Evolutionary conservation across 2,888 invertebrate species (phyloP), one percentile per base, ranked within the genome.

Genomic region (Gymnocheta viridis): DNA sequence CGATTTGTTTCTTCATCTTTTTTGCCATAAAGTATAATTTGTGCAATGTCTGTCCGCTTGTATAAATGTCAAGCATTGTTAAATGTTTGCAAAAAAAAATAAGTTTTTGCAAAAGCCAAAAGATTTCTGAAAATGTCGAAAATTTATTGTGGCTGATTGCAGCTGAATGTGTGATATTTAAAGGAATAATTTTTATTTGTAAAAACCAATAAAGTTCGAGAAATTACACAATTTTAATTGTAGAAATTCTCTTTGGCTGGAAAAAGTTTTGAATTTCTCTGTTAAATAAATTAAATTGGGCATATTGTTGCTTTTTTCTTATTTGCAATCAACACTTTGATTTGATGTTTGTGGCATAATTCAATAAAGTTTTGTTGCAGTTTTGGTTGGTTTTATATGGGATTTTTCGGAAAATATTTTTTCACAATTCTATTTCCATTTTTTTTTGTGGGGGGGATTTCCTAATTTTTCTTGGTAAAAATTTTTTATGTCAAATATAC

Each of bases 11-110:
- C 5, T 44, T n/a, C 9, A 19, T 54, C 19, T 38, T 44, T 38
- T 69, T 60, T 60, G 19, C 78, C 29, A 60, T 60, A 67, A 69
- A 49, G 24, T 51, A 14, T 64, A 44, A 76, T 66, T 44, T 54
- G 22, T 38, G 27, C 6, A 51, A 56, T 76, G 14, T 54, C n/a
- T n/a, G 32, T 66, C 38, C 62, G n/a, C n/a, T n/a, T n/a, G n/a
- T n/a, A 56, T 76, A 44, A 44, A 54, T 64, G 44, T 56, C 64
- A 72, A 4, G 32, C 35, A 35, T 49, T n/a, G 6, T n/a, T n/a
- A n/a, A n/a, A n/a, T n/a, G n/a, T n/a, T n/a, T n/a, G n/a, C n/a
- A n/a, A n/a, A n/a, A n/a, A n/a, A n/a, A n/a, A n/a, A n/a, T n/a
- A n/a, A n/a, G n/a, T n/a, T n/a, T n/a, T n/a, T n/a, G n/a, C n/a